These are phyloP conservation scores for Chionomys nivalis DNA, from an alignment of 2,113 vertebrate genomes.

Conservation along the genomic window DNA sequence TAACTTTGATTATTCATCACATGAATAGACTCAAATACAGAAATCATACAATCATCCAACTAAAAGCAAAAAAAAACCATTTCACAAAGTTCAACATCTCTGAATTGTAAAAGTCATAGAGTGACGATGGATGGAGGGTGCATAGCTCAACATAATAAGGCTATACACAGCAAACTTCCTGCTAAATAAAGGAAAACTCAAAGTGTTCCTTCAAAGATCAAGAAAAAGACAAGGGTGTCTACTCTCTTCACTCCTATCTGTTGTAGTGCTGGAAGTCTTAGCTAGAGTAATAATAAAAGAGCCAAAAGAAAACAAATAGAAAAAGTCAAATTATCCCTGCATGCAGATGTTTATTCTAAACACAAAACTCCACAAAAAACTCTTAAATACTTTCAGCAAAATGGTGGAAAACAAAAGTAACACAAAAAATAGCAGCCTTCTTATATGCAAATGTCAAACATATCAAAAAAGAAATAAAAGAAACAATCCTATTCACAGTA, in stretches of 20 bases:
- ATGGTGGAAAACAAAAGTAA: neutral
- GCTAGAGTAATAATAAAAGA: neutral
- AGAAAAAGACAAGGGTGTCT: neutral
- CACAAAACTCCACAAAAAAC: neutral
- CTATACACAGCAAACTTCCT: neutral
- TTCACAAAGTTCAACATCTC: neutral
- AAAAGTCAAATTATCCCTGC: neutral
- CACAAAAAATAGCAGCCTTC: neutral
- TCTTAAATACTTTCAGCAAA: neutral
- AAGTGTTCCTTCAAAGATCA: neutral
- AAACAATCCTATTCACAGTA: neutral
- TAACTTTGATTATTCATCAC: neutral
- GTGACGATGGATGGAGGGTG: neutral
- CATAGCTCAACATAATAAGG: neutral
- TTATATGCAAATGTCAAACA: neutral
- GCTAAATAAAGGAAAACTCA: neutral
- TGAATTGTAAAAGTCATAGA: neutral
- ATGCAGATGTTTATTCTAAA: neutral
- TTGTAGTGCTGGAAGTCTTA: neutral
- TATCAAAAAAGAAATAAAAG: neutral
- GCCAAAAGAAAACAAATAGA: neutral
- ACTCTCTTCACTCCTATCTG: neutral
- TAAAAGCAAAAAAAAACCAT: neutral
- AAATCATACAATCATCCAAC: neutral
- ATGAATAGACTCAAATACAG: neutral